Conservation (phyloP, 2,113 vertebrate species). For the Notothenia rossii region DNA sequence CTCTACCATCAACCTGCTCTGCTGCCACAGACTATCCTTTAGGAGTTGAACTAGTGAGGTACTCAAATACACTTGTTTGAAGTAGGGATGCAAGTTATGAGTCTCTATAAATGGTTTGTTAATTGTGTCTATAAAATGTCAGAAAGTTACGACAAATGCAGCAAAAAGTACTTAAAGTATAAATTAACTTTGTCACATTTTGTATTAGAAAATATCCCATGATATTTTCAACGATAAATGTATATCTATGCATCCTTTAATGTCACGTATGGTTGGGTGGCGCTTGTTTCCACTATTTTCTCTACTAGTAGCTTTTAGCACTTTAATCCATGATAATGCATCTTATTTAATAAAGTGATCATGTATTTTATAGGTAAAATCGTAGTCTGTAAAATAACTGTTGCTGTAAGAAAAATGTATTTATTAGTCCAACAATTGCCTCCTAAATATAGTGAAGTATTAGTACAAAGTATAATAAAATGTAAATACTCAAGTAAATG, state of each 20-base stretch:
- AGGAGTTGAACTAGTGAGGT: background rate
- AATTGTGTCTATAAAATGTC: background rate
- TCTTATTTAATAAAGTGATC: background rate
- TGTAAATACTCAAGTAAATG: background rate
- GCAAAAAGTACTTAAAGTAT: background rate
- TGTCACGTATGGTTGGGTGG: background rate
- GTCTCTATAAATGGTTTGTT: background rate
- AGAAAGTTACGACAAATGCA: background rate
- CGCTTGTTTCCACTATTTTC: no score
- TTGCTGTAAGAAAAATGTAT: background rate
- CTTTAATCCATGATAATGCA: background rate
- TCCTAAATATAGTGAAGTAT: background rate
- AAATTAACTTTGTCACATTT: no score
- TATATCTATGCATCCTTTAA: background rate
- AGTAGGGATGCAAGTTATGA: background rate
- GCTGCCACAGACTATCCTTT: background rate
- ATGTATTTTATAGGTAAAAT: background rate
- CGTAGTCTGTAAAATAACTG: background rate
- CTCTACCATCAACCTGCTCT: conserved; percentile 36
- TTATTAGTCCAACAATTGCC: background rate
- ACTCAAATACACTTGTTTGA: background rate
- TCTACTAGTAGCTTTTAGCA: background rate
- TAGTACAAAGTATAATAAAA: background rate
- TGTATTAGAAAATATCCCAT: background rate
- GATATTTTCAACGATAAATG: background rate